phyloP scores from a whole-genome alignment of 2,888 invertebrate species.

The Lissonota sp. region DNA sequence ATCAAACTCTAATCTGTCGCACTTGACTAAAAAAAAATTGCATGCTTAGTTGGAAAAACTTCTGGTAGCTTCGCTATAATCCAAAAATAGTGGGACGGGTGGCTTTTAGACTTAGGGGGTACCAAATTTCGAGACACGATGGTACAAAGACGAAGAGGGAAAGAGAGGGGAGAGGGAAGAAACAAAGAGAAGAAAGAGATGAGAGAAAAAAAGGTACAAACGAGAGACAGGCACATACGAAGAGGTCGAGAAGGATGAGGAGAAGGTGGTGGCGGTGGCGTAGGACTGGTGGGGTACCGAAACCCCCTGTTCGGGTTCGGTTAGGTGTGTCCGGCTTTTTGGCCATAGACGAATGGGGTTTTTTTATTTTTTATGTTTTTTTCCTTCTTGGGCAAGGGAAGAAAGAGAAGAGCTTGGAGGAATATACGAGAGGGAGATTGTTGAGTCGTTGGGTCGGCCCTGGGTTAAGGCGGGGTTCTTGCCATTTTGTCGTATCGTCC shows the following conservation, averaged over 20 bases:
- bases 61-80: too few relatives aligned
- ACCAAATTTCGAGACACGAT: too few relatives aligned
- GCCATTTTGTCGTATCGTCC: constrained; percentile 36
- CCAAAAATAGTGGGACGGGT: too few relatives aligned
- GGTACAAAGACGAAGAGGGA: too few relatives aligned
- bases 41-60: too few relatives aligned
- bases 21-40: too few relatives aligned
- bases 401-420: neutral
- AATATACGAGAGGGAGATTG: constrained; percentile 27
- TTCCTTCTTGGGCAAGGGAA: neutral
- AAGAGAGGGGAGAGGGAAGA: neutral
- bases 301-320: constrained; percentile 23
- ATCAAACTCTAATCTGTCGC: too few relatives aligned
- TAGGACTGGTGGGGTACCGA: neutral
- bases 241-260: neutral
- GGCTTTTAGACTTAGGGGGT: too few relatives aligned
- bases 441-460: constrained; percentile 62
- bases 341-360: constrained; percentile 26
- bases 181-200: neutral
- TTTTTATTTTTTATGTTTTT: too few relatives aligned
- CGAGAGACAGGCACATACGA: too few relatives aligned
- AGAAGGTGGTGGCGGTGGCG: neutral
- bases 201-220: neutral
- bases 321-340: constrained; percentile 6
- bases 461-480: constrained; percentile 67